These are phyloP conservation scores for Sinonovacula constricta DNA, from an alignment of 1,140 invertebrate species.

Conservation along the genomic window DNA sequence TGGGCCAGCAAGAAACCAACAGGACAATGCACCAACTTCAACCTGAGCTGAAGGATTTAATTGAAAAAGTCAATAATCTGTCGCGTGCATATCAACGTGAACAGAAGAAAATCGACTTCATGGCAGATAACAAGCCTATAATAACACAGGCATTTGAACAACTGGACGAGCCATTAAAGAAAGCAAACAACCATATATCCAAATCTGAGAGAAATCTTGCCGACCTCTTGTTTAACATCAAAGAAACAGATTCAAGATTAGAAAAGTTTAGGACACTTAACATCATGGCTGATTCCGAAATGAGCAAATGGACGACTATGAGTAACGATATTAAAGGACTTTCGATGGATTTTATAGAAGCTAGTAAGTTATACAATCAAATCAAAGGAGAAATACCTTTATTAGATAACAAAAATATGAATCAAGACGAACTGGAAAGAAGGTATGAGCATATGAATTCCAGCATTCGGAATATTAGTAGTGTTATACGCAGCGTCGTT, in stretches of 20 bases:
- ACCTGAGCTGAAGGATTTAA: constrained; percentile 6
- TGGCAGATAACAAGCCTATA: constrained; percentile 9
- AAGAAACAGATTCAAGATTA: constrained; percentile 5
- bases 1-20: not conserved
- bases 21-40: not conserved
- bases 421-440: constrained; percentile 4
- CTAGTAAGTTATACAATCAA: constrained; percentile 3
- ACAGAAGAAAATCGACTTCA: constrained; percentile 41
- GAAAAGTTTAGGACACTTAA: constrained; percentile 31
- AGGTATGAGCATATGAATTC: constrained; percentile 11
- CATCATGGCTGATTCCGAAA: constrained; percentile 25
- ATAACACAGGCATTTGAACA: constrained; percentile 3
- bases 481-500: no score
- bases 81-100: not conserved
- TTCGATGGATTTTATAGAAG: not conserved
- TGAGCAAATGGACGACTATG: constrained; percentile 21
- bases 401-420: constrained; percentile 26
- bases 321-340: not conserved
- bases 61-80: constrained; percentile 13
- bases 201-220: constrained; percentile 14
- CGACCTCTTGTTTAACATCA: constrained; percentile 22
- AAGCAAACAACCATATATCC: constrained; percentile 11
- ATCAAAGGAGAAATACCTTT: constrained; percentile 1
- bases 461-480: constrained; percentile 1
- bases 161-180: not conserved